These are phyloP conservation scores for Alethe diademata DNA, from an alignment of 2,113 vertebrate genomes.

Conservation along the genomic window DNA sequence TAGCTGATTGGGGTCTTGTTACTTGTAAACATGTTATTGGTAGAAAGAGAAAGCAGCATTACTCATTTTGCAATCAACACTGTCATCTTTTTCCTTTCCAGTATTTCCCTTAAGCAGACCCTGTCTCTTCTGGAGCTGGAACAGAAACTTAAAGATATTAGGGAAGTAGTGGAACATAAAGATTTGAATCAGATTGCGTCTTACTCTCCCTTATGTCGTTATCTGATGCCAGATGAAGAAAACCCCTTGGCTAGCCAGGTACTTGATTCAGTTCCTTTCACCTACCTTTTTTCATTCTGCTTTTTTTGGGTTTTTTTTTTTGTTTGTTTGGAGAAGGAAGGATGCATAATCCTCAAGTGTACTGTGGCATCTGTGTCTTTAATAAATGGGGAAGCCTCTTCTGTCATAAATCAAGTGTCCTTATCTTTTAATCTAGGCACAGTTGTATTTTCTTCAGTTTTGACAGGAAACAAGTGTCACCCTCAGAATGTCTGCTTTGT, in stretches of 20 bases:
- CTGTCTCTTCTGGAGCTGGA: slow-evolving; percentile 92
- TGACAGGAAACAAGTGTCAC: neutral
- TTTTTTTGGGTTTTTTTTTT: neutral
- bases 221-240: slow-evolving; percentile 94
- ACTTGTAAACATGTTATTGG: neutral
- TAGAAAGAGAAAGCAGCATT: neutral
- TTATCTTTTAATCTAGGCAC: neutral
- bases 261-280: neutral
- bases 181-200: slow-evolving; percentile 41
- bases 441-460: neutral
- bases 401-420: neutral
- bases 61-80: neutral
- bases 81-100: slow-evolving; percentile 55
- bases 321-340: neutral
- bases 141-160: slow-evolving; percentile 86
- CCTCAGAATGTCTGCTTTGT: neutral
- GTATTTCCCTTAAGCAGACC: slow-evolving; percentile 90
- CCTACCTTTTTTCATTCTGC: neutral
- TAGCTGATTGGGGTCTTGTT: neutral
- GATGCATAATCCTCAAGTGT: neutral
- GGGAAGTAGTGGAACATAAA: slow-evolving; percentile 80
- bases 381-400: fast-evolving
- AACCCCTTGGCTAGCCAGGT: slow-evolving; percentile 90
- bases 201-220: slow-evolving; percentile 80
- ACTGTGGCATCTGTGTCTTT: neutral